Evolutionary conservation across 2,888 invertebrate species (phyloP).

Genomic region (Epiperipatus broadwayi): DNA sequence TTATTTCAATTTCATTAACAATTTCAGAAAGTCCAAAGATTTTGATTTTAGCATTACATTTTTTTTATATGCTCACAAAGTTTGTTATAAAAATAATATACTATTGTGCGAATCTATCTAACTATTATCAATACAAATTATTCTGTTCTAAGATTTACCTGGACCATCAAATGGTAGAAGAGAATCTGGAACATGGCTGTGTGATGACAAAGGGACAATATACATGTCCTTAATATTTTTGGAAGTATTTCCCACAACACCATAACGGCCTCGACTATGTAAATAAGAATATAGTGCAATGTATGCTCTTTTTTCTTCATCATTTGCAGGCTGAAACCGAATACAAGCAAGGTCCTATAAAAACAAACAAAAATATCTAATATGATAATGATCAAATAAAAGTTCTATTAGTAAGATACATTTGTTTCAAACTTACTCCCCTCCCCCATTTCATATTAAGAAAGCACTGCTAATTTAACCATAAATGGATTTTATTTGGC

Average conservation of each 20-base stretch:
- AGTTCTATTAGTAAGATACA: background rate
- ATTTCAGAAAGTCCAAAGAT: too few relatives aligned
- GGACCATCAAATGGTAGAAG: constrained; percentile 39
- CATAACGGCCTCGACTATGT: constrained; percentile 43
- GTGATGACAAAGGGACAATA: constrained; percentile 58
- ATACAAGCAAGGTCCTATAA: constrained; percentile 55
- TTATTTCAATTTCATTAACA: too few relatives aligned
- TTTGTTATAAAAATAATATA: too few relatives aligned
- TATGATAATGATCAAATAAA: constrained; percentile 5
- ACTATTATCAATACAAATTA: too few relatives aligned
- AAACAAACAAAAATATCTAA: too few relatives aligned
- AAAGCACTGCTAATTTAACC: too few relatives aligned
- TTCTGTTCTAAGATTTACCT: constrained; percentile 30
- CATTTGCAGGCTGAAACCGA: constrained; percentile 54
- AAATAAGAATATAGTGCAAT: constrained; percentile 70
- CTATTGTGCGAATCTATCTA: too few relatives aligned
- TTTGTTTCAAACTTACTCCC: too few relatives aligned
- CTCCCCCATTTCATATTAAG: too few relatives aligned
- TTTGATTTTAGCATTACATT: too few relatives aligned
- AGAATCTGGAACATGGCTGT: constrained; percentile 44
- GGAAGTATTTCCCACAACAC: constrained; percentile 60
- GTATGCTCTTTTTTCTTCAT: constrained; percentile 56
- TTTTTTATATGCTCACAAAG: too few relatives aligned
- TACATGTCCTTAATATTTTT: constrained; percentile 80
- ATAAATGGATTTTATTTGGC: too few relatives aligned